Percentiles rank a stretch among this genome's conserved stretches.
Conservation (phyloP, 2,797 vertebrate genomes). For the Mionectes olivaceus region DNA sequence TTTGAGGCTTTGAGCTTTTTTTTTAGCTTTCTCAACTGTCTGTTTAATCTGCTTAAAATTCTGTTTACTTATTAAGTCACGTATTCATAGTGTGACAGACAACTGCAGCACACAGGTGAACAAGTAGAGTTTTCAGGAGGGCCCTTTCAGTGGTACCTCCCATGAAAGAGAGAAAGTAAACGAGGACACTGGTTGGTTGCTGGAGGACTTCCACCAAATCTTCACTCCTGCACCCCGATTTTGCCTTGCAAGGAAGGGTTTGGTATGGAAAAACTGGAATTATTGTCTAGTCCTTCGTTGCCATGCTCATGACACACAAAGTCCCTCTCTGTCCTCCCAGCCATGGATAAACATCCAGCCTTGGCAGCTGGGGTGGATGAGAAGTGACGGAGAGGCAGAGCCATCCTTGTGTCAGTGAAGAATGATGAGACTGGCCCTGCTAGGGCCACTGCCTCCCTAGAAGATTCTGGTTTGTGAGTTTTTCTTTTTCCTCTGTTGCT, state of each 20-base stretch:
- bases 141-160: neutral
- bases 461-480: neutral
- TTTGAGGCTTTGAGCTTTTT: constrained; percentile 12
- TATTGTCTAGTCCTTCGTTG: neutral
- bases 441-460: neutral
- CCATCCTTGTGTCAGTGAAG: neutral
- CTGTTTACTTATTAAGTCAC: neutral
- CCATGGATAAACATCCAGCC: neutral
- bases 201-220: neutral
- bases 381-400: fast-evolving
- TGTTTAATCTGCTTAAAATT: constrained; percentile 48
- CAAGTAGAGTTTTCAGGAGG: neutral
- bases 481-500: neutral
- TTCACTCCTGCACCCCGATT: neutral
- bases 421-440: neutral
- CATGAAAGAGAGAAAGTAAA: neutral
- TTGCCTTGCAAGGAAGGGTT: neutral
- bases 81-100: neutral
- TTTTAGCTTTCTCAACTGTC: neutral
- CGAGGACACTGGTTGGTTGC: fast-evolving
- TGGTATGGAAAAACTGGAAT: neutral
- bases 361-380: fast-evolving
- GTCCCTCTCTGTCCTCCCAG: neutral
- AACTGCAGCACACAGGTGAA: neutral
- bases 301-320: neutral